phyloP scores from a whole-genome alignment of 30 jellyfish, hydroid and myxozoan genomes.

The Hydractinia symbiolongicarpus region DNA sequence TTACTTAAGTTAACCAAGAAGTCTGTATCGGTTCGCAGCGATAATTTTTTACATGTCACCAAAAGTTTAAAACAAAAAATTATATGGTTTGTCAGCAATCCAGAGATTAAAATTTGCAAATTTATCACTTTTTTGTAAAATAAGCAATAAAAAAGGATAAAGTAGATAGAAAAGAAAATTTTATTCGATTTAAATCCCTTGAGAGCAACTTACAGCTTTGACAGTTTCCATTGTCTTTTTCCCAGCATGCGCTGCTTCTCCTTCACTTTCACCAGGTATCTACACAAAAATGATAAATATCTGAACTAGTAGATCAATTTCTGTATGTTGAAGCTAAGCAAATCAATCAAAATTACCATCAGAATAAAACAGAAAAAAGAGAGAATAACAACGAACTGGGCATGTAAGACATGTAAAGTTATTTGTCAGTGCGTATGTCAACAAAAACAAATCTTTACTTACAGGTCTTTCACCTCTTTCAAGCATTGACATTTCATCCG shows the following conservation, averaged over 20 bases:
- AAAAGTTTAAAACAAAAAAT: too few relatives aligned
- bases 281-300: conserved; percentile 3
- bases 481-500: conserved; percentile 54
- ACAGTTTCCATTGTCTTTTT: conserved; percentile 87
- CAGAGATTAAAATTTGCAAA: too few relatives aligned
- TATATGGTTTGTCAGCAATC: too few relatives aligned
- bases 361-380: not conserved
- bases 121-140: not conserved
- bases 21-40: too few relatives aligned
- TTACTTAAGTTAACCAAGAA: too few relatives aligned
- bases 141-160: not conserved
- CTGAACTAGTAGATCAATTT: not conserved
- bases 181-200: too few relatives aligned
- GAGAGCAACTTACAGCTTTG: conserved; percentile 72
- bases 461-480: conserved; percentile 89
- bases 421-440: too few relatives aligned
- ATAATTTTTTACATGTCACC: too few relatives aligned
- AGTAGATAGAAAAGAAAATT: not conserved
- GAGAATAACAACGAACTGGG: not conserved
- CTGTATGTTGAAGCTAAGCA: not conserved
- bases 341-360: not conserved
- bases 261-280: conserved; percentile 94
- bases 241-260: conserved; percentile 90
- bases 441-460: not conserved
- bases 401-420: not conserved